phyloP scores from a whole-genome alignment of 2,797 vertebrate genomes.

The Aphelocoma californica region DNA sequence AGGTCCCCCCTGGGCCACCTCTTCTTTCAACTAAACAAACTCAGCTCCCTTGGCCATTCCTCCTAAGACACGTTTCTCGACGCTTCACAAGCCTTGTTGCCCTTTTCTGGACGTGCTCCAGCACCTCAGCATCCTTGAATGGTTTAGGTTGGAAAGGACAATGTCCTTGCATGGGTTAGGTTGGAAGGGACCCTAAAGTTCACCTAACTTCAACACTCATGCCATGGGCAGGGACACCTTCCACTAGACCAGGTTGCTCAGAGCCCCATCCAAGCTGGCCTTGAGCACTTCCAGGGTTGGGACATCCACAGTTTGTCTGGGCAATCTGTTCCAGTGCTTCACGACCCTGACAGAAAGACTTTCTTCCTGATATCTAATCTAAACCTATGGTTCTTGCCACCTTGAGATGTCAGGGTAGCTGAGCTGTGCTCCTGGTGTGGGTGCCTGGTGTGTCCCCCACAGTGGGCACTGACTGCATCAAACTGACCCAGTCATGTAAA shows the following conservation, averaged over 20 bases:
- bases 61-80: background rate
- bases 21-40: background rate
- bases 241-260: background rate
- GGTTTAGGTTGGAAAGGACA: background rate
- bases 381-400: background rate
- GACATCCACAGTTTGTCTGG: background rate
- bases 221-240: background rate
- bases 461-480: rapidly evolving
- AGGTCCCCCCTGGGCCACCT: background rate
- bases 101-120: background rate
- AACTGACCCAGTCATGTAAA: rapidly evolving
- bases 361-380: background rate
- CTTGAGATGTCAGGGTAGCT: background rate
- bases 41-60: background rate
- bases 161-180: background rate
- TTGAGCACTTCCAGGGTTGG: background rate
- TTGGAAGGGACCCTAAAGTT: background rate
- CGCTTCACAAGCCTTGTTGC: background rate
- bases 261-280: background rate
- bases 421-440: background rate
- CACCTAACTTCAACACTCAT: background rate
- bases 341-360: background rate
- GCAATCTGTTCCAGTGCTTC: background rate
- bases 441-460: background rate
- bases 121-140: background rate